Evolutionary conservation across 2,113 vertebrate species (phyloP), one percentile per base, ranked within the genome.

Genomic region (Geothlypis trichas): DNA sequence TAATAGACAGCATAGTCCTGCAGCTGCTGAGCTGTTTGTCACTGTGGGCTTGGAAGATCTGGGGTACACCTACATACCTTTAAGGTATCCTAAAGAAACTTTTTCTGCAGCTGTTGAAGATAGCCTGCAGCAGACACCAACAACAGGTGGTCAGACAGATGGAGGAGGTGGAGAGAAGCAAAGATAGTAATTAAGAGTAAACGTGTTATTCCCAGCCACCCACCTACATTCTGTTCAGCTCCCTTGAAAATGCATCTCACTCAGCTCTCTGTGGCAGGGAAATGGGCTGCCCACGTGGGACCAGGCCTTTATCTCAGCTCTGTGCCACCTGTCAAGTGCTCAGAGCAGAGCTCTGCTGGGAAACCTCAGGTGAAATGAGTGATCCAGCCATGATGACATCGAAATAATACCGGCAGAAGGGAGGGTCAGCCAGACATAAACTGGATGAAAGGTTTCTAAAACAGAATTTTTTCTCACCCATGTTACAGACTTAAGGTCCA

Each of bases 241-340:
- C 23, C 33, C 18, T 73, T 55, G 42, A 23, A 65, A 91, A 33
- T 13, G 23, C 18, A 15, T 24, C 22, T 27, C 19, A 17, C 5
- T 8, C 13, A 26, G 26, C 22, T 26, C 24, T 5, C 52, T 58
- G 30, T 31, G 31, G n/a, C 61, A n/a, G 62, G 19, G 67, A 63
- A 67, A 49, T 3, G 7, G 28, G 42, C 15, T 35, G 28, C 31
- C 33, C 1, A 0, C 16, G n/a, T 4, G 1, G 47, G 42, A 37
- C 30, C 46, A 37, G 61, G 37, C 27, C 52, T 57, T 66, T 5
- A 1, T 39, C 47, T 82, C 42, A 49, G 61, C 13, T 57, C 27
- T 58, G 27, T 33, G 8, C 20, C 28, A 15, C 18, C 3, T 27
- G 13, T 30, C 7, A 11, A 33, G 12, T 21, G 49, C 39, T 16